These are phyloP conservation scores for Phymorhynchus buccinoides DNA, from an alignment of 1,140 invertebrate species.

Conservation along the genomic window DNA sequence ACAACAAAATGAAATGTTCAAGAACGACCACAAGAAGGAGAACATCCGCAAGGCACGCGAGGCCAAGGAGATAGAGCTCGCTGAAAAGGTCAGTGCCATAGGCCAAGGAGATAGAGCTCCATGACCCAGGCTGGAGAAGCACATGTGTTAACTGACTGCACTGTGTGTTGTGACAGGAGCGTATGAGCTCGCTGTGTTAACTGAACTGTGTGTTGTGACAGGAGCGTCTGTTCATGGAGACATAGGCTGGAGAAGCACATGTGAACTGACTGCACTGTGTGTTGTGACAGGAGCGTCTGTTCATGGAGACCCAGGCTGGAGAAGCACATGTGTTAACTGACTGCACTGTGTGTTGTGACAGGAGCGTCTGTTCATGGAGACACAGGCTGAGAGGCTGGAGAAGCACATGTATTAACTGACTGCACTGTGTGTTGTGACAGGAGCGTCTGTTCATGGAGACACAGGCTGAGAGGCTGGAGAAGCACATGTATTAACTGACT, in stretches of 20 bases:
- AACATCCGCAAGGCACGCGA: slow-evolving; percentile 87
- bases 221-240: slow-evolving; percentile 90
- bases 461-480: slow-evolving; percentile 91
- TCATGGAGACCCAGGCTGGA: slow-evolving; percentile 91
- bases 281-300: slow-evolving; percentile 84
- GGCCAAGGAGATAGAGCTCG: slow-evolving; percentile 89
- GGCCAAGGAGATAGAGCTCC: no score
- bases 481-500: slow-evolving; percentile 84
- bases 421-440: no score
- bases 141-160: slow-evolving; percentile 85
- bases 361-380: slow-evolving; percentile 90
- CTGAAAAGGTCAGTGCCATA: slow-evolving; percentile 83
- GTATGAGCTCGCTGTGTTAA: slow-evolving; percentile 86
- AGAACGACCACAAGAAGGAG: slow-evolving; percentile 84
- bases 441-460: slow-evolving; percentile 91
- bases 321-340: slow-evolving; percentile 83
- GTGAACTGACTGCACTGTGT: no score
- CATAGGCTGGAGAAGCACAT: slow-evolving; percentile 85
- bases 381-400: slow-evolving; percentile 91
- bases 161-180: slow-evolving; percentile 83
- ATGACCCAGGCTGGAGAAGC: slow-evolving; percentile 86
- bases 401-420: slow-evolving; percentile 83
- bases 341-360: no score
- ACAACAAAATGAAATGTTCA: no score
- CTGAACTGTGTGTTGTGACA: no score